A percentile compares a stretch with the other conserved stretches of the same genome.
These are phyloP conservation scores for Argyresthia albistria DNA, from an alignment of 2,888 invertebrate species.

Conservation along the genomic window DNA sequence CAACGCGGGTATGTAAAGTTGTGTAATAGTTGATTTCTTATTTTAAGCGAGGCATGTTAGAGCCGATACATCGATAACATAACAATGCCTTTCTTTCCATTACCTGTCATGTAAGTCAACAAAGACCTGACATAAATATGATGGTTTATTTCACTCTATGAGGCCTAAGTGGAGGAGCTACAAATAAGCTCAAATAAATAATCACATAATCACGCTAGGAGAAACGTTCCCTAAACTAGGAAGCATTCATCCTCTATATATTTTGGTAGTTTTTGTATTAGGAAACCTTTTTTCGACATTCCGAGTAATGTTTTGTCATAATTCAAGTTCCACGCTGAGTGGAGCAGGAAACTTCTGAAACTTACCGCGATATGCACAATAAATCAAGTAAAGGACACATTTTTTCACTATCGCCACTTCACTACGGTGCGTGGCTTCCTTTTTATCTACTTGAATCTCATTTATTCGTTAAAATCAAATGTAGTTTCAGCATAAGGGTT, in stretches of 20 bases:
- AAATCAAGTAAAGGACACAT: neutral
- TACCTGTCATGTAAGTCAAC: no score
- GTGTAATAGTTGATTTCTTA: no score
- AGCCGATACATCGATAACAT: no score
- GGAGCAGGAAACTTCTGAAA: neutral
- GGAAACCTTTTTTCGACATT: neutral
- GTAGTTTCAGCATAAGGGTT: neutral
- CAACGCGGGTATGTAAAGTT: no score
- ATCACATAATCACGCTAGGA: neutral
- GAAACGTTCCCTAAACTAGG: neutral
- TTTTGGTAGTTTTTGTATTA: no score
- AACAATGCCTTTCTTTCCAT: no score
- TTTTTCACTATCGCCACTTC: neutral
- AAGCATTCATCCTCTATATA: neutral
- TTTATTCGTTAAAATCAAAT: neutral
- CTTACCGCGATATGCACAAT: neutral
- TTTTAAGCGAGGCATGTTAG: no score
- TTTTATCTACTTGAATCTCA: neutral
- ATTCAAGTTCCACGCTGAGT: neutral
- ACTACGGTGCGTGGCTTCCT: neutral
- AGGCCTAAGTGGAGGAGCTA: no score
- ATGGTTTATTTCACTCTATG: no score
- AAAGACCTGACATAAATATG: no score
- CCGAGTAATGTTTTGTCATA: constrained; percentile 3
- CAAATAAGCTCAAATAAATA: no score